phyloP scores from a whole-genome alignment of 2,113 vertebrate genomes.

The Hippolais icterina region DNA sequence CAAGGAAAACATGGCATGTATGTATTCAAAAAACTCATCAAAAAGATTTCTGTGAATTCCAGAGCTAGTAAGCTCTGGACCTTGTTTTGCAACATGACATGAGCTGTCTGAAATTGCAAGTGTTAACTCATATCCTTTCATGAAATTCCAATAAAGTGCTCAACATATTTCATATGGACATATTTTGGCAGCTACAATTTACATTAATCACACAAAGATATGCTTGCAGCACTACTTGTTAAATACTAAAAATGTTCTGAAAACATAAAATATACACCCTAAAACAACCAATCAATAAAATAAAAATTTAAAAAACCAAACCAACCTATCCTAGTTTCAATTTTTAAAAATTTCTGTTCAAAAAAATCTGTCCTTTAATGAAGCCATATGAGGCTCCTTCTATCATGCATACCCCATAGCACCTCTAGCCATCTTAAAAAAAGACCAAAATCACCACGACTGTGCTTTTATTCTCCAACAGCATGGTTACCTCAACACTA shows the following conservation, averaged over 20 bases:
- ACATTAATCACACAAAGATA: not conserved
- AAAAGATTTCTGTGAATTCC: not conserved
- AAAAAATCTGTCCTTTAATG: not conserved
- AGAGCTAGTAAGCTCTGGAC: not conserved
- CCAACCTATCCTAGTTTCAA: not conserved
- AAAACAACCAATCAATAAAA: not conserved
- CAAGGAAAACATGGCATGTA: not conserved
- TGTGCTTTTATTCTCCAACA: not conserved
- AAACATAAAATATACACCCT: not conserved
- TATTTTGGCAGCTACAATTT: not conserved
- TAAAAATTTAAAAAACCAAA: not conserved
- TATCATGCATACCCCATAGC: accelerated
- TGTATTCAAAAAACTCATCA: no score
- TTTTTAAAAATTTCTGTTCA: not conserved
- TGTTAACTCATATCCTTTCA: not conserved
- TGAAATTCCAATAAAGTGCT: not conserved
- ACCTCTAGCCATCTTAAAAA: not conserved
- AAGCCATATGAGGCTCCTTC: not conserved
- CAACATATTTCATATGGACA: not conserved
- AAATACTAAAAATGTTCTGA: not conserved
- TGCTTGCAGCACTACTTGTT: not conserved
- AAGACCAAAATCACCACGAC: not conserved
- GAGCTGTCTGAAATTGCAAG: not conserved
- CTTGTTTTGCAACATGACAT: not conserved
- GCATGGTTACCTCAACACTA: constrained; percentile 84